Base-by-base conservation (phyloP, 2,797 vertebrate genomes). In the Gymnoscopelus braueri region DNA sequence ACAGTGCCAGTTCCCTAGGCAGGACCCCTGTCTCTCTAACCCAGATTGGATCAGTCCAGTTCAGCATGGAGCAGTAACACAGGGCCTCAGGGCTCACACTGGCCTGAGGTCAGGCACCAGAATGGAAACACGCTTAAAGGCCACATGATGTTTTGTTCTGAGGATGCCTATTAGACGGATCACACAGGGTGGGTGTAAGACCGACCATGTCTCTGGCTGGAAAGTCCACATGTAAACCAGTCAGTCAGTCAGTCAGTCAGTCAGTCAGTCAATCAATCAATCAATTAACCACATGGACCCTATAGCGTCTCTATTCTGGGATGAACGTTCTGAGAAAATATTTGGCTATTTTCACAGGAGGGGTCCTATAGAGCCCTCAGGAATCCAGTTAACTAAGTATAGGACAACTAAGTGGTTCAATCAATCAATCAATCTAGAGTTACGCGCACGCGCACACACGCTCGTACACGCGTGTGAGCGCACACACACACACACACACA, bases 1-100 rank as follows among this genome's bases (percentile, higher is more conserved):
- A 77, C 84, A 63, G 71, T 94, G 92, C 93, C 92, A 94, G 92
- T 83, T 93, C 91, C 90, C 90, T 89, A 91, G 91, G 90, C 93
- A 86, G 90, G 91, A 92, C 89, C 89, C 83, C 87, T 88, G 88
- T 87, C 88, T 86, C 85, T 75, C 81, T 87, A 67, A 84, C 85
- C 82, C 88, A 91, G 89, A 91, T 89, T 88, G 85, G 82, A 89
- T 82, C 84, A 81, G 78, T 84, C 78, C 81, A 85, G 85, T 90
- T 90, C 85, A 81, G 85, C 71, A 59, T 85, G 84, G 86, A 88
- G 83, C 85, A 63, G 83, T 75, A 88, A 87, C 89, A 88, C 84
- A 74, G 79, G 87, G 88, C 89, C 89, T 77, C 47, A 51, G 88
- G 90, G 85, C 82, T 81, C 72, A 73, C 70, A 2, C 78, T 83